Percentiles rank a stretch among this genome's conserved stretches.
These are phyloP conservation scores for Acholoe squamosa DNA, from an alignment of 2,888 invertebrate species.

Conservation along the genomic window DNA sequence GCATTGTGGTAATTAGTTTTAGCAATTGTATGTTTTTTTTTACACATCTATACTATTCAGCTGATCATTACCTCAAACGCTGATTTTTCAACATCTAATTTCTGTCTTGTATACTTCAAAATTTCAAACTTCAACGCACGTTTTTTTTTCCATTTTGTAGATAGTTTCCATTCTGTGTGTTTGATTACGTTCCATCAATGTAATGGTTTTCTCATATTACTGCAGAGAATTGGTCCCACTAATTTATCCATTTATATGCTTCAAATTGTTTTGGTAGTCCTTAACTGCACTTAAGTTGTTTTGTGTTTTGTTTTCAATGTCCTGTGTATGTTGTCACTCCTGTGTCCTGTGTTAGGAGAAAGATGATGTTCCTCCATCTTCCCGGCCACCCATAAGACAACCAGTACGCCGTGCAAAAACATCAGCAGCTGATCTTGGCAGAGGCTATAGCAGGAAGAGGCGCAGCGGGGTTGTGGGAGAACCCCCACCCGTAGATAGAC, in stretches of 20 bases:
- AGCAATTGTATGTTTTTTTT: no score
- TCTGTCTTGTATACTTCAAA: no score
- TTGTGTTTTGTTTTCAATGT: background rate
- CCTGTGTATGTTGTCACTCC: background rate
- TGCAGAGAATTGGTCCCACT: background rate
- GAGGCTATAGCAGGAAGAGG: background rate
- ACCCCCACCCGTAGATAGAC: no score
- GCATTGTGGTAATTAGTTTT: no score
- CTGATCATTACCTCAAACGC: no score
- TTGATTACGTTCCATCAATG: background rate
- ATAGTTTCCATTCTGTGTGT: background rate
- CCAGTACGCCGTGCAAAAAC: background rate
- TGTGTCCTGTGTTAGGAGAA: conserved; percentile 1
- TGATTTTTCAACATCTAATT: no score
- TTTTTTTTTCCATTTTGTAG: background rate
- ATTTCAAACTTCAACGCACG: no score
- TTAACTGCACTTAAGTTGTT: background rate
- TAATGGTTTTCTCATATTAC: background rate
- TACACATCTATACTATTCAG: no score
- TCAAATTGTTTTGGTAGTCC: no score
- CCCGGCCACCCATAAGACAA: background rate
- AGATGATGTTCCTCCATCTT: background rate
- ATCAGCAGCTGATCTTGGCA: conserved; percentile 1
- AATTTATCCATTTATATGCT: no score
- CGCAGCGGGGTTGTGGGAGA: background rate